Evolutionary conservation across 1,140 invertebrate species (phyloP).

Genomic region (Thrips palmi): DNA sequence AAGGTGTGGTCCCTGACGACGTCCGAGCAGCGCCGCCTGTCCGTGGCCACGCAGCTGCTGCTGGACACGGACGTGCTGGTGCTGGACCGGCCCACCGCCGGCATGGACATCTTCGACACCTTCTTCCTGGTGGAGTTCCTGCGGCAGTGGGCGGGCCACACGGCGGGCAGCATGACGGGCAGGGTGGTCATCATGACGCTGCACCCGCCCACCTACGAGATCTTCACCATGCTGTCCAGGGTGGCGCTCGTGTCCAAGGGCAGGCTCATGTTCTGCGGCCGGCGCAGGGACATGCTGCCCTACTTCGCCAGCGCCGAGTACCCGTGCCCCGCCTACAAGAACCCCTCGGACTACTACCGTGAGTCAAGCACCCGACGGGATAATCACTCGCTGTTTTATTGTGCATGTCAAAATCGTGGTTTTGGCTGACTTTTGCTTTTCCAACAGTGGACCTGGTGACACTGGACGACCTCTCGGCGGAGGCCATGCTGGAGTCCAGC

Average conservation of each 20-base stretch:
- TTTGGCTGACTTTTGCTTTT: conserved; percentile 14
- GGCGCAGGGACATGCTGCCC: conserved; percentile 69
- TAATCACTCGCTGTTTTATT: conserved; percentile 5
- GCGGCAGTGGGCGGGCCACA: conserved; percentile 75
- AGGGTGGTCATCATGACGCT: conserved; percentile 79
- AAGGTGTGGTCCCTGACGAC: conserved; percentile 61
- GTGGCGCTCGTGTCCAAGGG: conserved; percentile 76
- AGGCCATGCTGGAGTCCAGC: conserved; percentile 85
- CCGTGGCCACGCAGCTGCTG: conserved; percentile 72
- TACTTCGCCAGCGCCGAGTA: conserved; percentile 89
- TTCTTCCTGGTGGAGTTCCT: conserved; percentile 89
- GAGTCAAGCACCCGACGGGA: conserved; percentile 25
- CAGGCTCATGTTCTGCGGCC: conserved; percentile 76
- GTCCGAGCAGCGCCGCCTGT: conserved; percentile 66
- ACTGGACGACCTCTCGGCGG: conserved; percentile 75
- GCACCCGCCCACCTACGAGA: conserved; percentile 88
- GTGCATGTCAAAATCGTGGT: background rate
- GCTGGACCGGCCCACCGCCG: conserved; percentile 73
- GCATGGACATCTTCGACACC: conserved; percentile 91
- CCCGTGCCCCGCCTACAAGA: conserved; percentile 88
- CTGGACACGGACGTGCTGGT: conserved; percentile 67
- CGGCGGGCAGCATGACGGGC: conserved; percentile 31
- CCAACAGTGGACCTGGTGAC: conserved; percentile 83
- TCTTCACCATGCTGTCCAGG: conserved; percentile 81
- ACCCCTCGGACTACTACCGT: conserved; percentile 92